Evolutionary conservation across 2,113 vertebrate species (phyloP).

Genomic region (Mixornis gularis): DNA sequence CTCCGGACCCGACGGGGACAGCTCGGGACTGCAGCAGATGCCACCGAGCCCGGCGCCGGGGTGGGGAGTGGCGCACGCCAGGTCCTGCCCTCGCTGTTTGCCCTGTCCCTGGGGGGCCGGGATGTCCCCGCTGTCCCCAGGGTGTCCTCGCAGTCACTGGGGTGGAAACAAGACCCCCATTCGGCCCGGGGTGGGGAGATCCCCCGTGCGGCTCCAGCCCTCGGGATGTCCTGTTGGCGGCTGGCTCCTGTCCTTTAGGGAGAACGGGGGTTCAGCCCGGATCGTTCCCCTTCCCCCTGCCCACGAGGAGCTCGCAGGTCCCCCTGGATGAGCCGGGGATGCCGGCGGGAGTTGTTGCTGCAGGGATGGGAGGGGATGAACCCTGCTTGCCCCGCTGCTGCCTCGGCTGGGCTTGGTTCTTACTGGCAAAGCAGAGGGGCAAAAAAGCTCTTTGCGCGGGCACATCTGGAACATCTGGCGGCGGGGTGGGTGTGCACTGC

Average conservation of each 20-base stretch:
- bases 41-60: too few species aligned
- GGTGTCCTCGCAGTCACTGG: neutral
- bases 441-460: rapidly evolving
- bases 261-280: rapidly evolving
- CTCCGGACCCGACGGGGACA: too few species aligned
- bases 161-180: neutral
- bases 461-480: neutral
- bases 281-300: neutral
- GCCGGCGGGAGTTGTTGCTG: neutral
- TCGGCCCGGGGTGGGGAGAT: neutral
- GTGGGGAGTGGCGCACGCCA: rapidly evolving
- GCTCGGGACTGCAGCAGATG: neutral
- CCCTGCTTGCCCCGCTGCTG: neutral
- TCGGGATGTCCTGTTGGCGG: rapidly evolving
- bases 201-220: neutral
- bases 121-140: neutral
- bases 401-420: neutral
- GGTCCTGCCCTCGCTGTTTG: neutral
- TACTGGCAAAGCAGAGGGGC: neutral
- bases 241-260: neutral
- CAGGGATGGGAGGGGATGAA: neutral
- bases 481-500: neutral
- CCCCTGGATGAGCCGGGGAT: rapidly evolving
- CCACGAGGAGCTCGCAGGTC: rapidly evolving
- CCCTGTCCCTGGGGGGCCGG: neutral